These are phyloP conservation scores for Muscicapa striata DNA, from an alignment of 2,797 vertebrate genomes.

Conservation along the genomic window DNA sequence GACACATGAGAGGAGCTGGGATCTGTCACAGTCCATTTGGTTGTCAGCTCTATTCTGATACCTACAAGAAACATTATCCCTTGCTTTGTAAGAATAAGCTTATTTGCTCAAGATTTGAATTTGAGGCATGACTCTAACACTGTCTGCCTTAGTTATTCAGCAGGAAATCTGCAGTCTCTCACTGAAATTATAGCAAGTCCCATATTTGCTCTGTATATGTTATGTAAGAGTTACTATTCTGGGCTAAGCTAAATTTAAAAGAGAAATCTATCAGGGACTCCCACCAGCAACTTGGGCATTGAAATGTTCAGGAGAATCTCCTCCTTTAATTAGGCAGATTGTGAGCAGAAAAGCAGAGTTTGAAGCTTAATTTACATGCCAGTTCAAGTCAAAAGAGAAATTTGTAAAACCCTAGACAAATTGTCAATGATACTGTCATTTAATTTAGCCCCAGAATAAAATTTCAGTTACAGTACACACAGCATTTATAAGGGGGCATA, in stretches of 20 bases:
- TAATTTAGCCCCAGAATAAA: conserved; percentile 21
- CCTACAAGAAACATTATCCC: background rate
- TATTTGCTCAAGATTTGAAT: conserved; percentile 11
- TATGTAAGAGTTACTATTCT: conserved; percentile 52
- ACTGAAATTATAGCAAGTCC: conserved; percentile 34
- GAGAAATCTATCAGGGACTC: conserved; percentile 44
- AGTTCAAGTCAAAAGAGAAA: conserved; percentile 43
- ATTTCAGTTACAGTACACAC: background rate
- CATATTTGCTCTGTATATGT: conserved; percentile 45
- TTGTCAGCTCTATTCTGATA: background rate
- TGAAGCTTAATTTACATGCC: conserved; percentile 28
- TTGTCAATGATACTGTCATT: background rate
- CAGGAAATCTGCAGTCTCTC: conserved; percentile 39
- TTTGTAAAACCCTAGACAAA: conserved; percentile 13
- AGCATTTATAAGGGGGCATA: background rate
- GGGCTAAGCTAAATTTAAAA: conserved; percentile 46
- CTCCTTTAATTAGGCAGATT: conserved; percentile 47
- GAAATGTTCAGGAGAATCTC: conserved; percentile 38
- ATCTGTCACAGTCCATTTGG: background rate
- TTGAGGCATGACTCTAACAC: background rate
- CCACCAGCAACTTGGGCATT: conserved; percentile 32
- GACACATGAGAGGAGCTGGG: background rate
- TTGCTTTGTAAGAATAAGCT: conserved; percentile 6
- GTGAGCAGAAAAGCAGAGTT: conserved; percentile 23
- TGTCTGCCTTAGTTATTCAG: conserved; percentile 4